Evolutionary conservation across 1,140 invertebrate genomes (phyloP), one percentile per base, ranked within the genome.

Genomic region (Orchestia grillus): DNA sequence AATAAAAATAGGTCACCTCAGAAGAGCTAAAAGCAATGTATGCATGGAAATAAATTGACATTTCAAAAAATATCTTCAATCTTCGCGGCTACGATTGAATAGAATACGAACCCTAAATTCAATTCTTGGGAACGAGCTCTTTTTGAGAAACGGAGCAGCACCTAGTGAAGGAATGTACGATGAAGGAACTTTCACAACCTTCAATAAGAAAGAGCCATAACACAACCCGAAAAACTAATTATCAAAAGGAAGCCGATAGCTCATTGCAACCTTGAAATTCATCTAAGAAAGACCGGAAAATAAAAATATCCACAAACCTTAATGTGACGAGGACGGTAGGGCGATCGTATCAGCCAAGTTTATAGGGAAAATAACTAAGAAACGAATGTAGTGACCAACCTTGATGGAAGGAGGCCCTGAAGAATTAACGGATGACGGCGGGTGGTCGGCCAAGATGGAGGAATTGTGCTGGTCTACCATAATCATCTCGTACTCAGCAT

Each of bases 381-480:
- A 41, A 57, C n/a, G 42, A 95, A 47, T 57, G 3, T 28, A 23
- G 95, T 42, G 43, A 97, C 97, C 98, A 98, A 99, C 98, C 98
- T 99, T 99, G 47, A 98, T 98, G 0, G 98, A 99, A 0, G 98
- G 98, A 62, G 98, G 98, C 36, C 98, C 96, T n/a, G 96, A 97
- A 44, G 96, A 97, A 28, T 95, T 95, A 42, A 95, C 95, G 88
- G 96, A 97, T 11, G 95, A 96, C 15, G 57, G 95, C 87, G 96
- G 96, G 97, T 98, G 98, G 97, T 99, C 98, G 28, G 98, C 98
- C 96, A 98, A 97, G 96, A 98, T 98, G 0, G 98, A 98, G 0
- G 98, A 98, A 97, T 99, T 98, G 97, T 98, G 98, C 97, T 99
- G 98, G 97, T 99, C 98, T 96, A 99, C 98, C 91, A 99, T 98